Conservation (phyloP, 2,113 vertebrate genomes). For the Chinchilla lanigera region DNA sequence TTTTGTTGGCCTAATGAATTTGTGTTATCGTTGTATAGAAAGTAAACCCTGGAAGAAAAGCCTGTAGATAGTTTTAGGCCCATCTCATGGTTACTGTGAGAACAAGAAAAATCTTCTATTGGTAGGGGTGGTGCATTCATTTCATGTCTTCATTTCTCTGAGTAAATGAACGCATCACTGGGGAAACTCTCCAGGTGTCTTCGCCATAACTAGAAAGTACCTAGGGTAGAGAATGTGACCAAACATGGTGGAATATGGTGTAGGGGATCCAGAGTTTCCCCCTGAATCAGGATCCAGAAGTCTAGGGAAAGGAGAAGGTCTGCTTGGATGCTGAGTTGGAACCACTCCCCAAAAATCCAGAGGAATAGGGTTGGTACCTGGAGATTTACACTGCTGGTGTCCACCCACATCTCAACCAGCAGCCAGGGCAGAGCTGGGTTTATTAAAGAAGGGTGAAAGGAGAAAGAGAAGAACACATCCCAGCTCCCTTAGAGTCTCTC, state of each 20-base stretch:
- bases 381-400: neutral
- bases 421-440: neutral
- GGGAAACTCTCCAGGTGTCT: neutral
- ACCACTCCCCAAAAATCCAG: neutral
- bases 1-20: neutral
- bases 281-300: neutral
- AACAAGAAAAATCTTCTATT: neutral
- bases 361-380: neutral
- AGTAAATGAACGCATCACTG: neutral
- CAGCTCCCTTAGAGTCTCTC: neutral
- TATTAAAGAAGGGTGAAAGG: neutral
- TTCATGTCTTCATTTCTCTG: slow-evolving; percentile 33
- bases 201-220: neutral
- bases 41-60: neutral
- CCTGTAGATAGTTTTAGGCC: neutral
- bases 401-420: neutral
- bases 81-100: neutral
- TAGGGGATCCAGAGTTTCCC: neutral
- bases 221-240: neutral
- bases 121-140: neutral
- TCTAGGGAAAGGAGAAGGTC: neutral
- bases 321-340: neutral
- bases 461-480: neutral
- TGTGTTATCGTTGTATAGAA: slow-evolving; percentile 5
- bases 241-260: neutral